Evolutionary conservation across 2,113 vertebrate species (phyloP).

Genomic region (Rhinopomastus cyanomelas): DNA sequence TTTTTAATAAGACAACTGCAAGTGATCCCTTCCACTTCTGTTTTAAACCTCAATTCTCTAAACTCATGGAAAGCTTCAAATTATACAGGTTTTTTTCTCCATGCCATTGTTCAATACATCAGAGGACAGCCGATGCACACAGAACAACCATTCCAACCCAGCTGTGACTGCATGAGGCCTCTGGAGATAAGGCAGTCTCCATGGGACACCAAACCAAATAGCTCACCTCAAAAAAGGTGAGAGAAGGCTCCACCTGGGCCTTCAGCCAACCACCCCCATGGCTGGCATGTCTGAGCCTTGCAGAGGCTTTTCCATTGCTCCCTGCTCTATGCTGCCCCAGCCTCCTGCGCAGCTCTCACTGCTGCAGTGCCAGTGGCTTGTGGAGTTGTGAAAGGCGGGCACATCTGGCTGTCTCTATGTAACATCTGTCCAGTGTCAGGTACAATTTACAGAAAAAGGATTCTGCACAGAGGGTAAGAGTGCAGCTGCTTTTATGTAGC

Average conservation of each 20-base stretch:
- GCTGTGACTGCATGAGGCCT: neutral
- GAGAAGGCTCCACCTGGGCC: neutral
- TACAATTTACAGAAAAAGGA: neutral
- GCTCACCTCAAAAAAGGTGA: neutral
- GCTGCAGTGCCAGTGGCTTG: neutral
- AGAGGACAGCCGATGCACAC: neutral
- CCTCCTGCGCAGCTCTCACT: accelerated
- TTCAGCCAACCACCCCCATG: neutral
- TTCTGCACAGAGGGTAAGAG: neutral
- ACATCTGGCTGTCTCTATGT: slow-evolving; percentile 22
- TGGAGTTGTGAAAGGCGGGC: neutral
- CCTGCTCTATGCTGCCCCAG: neutral
- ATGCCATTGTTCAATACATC: neutral
- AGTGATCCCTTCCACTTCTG: neutral
- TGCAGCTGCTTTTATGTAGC: slow-evolving; percentile 17
- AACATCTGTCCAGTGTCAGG: slow-evolving; percentile 58
- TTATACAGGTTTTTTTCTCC: neutral
- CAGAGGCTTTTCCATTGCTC: neutral
- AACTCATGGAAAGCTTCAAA: neutral
- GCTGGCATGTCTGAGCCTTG: neutral
- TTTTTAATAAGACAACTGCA: neutral
- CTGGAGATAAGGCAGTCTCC: neutral
- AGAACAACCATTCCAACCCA: neutral
- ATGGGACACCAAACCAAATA: neutral
- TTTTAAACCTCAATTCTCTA: neutral